These are phyloP conservation scores for Limnodromus scolopaceus DNA, from an alignment of 2,797 vertebrate genomes.

Conservation along the genomic window DNA sequence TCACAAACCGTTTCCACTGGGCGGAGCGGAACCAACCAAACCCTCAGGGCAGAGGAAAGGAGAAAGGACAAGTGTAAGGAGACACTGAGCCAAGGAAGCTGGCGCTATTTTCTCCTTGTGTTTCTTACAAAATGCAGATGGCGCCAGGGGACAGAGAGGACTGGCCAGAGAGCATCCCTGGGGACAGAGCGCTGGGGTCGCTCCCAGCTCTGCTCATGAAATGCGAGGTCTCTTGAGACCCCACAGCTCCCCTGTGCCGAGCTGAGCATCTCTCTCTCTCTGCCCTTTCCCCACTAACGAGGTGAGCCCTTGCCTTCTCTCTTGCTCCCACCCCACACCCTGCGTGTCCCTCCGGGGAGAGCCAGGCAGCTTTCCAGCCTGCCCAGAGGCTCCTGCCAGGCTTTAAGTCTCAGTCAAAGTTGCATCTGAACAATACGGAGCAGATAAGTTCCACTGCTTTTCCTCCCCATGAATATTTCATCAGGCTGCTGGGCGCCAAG, in stretches of 20 bases:
- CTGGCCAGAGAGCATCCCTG: background rate
- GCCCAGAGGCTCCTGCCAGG: background rate
- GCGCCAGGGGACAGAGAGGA: background rate
- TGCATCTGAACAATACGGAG: background rate
- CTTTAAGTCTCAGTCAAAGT: background rate
- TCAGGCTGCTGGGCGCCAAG: background rate
- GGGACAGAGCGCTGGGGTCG: background rate
- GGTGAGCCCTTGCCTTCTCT: too few species aligned
- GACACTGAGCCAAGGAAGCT: background rate
- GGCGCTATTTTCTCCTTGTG: background rate
- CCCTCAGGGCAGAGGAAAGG: background rate
- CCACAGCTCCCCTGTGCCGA: background rate
- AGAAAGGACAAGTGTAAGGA: background rate
- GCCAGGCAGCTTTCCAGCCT: background rate
- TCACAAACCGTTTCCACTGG: background rate
- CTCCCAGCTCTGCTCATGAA: background rate
- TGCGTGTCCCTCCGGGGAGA: background rate
- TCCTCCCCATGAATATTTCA: slow-evolving; percentile 14
- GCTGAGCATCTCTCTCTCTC: background rate
- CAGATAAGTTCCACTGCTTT: background rate
- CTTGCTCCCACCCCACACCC: accelerated
- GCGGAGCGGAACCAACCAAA: background rate
- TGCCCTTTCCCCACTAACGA: background rate
- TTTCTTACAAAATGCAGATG: accelerated
- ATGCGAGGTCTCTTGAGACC: background rate